A percentile compares a stretch with the other conserved stretches of the same genome.
Evolutionary conservation across 2,797 vertebrate genomes (phyloP).

Genomic region (Falco peregrinus): DNA sequence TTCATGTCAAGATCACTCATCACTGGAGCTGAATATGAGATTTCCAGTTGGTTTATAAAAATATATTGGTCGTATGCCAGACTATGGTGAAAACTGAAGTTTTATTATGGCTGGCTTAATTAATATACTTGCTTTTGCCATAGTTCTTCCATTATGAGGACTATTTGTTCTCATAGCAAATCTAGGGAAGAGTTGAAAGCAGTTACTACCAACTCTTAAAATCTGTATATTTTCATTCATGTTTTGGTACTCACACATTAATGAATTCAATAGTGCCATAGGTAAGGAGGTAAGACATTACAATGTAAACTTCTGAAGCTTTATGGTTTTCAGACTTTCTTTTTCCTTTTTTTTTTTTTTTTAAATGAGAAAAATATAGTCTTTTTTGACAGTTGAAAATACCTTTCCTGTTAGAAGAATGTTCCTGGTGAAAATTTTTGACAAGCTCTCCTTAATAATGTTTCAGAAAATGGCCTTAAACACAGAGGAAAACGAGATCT

Average conservation of each 20-base stretch:
- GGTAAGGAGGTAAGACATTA: not conserved
- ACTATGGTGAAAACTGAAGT: not conserved
- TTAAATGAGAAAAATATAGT: not conserved
- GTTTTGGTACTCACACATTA: not conserved
- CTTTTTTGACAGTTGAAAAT: not conserved
- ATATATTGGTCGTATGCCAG: not conserved
- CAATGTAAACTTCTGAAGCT: not conserved
- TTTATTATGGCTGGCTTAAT: not conserved
- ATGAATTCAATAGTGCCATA: not conserved
- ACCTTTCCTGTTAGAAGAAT: not conserved
- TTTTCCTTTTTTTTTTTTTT: not conserved
- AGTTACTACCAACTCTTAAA: not conserved
- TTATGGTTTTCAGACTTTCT: not conserved
- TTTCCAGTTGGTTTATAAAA: not conserved
- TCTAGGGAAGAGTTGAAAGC: not conserved
- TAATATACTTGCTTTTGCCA: not conserved
- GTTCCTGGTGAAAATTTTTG: not conserved
- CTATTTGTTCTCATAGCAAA: not conserved
- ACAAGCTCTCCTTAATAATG: not conserved
- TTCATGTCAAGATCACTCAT: not conserved
- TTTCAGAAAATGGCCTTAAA: not conserved
- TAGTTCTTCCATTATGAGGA: not conserved
- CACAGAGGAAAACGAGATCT: not conserved
- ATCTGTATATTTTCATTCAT: not conserved
- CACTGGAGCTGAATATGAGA: not conserved